These are phyloP conservation scores for Nyctalus aviator DNA, from an alignment of 2,797 vertebrate species.

Conservation along the genomic window DNA sequence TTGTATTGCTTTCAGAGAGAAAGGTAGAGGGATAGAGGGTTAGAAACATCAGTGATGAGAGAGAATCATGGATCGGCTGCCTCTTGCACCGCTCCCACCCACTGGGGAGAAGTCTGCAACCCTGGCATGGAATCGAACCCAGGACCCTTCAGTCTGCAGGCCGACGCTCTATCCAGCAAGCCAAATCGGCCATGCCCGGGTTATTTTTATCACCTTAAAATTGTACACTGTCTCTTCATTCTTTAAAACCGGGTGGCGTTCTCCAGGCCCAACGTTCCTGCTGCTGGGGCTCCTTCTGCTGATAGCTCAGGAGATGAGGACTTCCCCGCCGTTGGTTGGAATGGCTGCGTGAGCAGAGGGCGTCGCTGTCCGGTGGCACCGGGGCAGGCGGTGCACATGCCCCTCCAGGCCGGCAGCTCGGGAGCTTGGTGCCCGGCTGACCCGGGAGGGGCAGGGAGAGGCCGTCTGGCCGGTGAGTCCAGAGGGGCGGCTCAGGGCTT, in stretches of 20 bases:
- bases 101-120: no score
- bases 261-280: not conserved
- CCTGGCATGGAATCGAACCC: no score
- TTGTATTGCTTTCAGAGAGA: no score
- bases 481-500: fast-evolving
- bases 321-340: fast-evolving
- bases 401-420: fast-evolving
- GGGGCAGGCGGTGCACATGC: no score
- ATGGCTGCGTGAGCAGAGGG: fast-evolving
- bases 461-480: fast-evolving
- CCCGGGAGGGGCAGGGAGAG: fast-evolving
- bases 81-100: no score
- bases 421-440: fast-evolving
- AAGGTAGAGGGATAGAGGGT: no score
- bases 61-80: no score
- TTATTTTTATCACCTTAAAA: not conserved
- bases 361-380: not conserved
- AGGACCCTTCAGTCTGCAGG: no score
- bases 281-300: not conserved
- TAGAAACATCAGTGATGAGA: no score
- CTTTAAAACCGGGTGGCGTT: not conserved
- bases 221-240: not conserved
- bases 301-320: fast-evolving
- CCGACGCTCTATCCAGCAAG: no score
- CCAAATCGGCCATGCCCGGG: no score